A percentile compares a stretch with the other conserved stretches of the same genome.
phyloP scores from a whole-genome alignment of 2,113 vertebrate genomes.

The Gobio gobio region DNA sequence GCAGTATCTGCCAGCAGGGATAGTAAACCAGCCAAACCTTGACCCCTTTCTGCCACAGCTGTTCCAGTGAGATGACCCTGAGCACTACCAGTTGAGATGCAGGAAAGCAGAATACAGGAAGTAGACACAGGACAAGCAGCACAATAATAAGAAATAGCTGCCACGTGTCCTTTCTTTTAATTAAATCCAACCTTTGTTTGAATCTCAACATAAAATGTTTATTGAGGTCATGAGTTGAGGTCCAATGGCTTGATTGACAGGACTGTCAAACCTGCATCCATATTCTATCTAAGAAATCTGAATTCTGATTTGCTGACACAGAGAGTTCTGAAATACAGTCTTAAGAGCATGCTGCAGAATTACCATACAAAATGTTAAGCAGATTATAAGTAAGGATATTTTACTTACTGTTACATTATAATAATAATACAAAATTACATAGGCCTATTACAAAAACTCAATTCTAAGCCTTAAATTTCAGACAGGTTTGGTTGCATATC shows the following conservation, averaged over 20 bases:
- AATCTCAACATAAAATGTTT: neutral
- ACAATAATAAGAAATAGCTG: too few relatives aligned
- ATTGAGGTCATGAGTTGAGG: constrained; percentile 7
- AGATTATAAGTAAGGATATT: neutral
- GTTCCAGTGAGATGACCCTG: neutral
- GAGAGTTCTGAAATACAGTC: neutral
- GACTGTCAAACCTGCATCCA: neutral
- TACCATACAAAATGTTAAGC: neutral
- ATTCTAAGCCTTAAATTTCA: neutral
- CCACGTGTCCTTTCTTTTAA: too few relatives aligned
- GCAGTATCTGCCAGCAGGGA: neutral
- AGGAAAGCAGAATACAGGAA: neutral
- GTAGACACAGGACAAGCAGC: neutral
- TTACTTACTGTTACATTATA: neutral
- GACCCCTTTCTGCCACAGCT: neutral
- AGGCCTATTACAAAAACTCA: neutral
- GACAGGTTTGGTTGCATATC: neutral
- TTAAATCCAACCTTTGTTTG: neutral
- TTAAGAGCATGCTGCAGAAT: constrained; percentile 12
- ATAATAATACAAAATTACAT: neutral
- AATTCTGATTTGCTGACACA: constrained; percentile 7
- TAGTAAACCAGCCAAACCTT: too few relatives aligned
- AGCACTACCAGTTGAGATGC: neutral
- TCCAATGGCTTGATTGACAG: neutral
- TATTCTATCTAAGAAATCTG: neutral